Percentiles rank a stretch among this genome's conserved stretches.
These are phyloP conservation scores for Irena cyanogastra DNA, from an alignment of 2,113 vertebrate genomes.

Conservation along the genomic window DNA sequence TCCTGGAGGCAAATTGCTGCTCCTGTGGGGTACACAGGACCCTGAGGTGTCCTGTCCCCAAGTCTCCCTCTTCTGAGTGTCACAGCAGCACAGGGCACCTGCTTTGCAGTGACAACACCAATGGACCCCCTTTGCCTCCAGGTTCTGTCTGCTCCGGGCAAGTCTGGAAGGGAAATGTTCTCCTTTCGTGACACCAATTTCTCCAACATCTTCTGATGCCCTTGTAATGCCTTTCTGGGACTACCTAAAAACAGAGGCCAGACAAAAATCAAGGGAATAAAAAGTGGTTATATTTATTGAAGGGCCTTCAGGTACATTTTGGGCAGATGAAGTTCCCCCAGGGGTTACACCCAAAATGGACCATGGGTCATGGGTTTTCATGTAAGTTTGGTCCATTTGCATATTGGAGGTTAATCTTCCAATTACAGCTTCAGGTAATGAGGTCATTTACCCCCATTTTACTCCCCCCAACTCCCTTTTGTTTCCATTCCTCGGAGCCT, in stretches of 20 bases:
- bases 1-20: background rate
- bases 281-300: background rate
- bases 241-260: background rate
- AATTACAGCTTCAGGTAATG: background rate
- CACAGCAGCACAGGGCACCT: background rate
- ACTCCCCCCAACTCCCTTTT: background rate
- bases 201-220: background rate
- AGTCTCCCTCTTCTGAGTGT: background rate
- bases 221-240: background rate
- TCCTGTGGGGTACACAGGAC: background rate
- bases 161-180: background rate
- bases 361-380: accelerated
- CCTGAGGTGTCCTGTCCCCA: background rate
- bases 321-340: accelerated
- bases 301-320: background rate
- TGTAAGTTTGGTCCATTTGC: background rate
- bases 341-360: background rate
- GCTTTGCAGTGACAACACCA: background rate
- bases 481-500: accelerated
- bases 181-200: background rate
- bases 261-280: background rate
- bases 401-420: background rate
- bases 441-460: background rate
- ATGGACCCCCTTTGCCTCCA: accelerated
- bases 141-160: background rate